Percentiles rank a stretch among this genome's conserved stretches.
These are phyloP conservation scores for Iguana delicatissima DNA, from an alignment of 2,797 vertebrate genomes.

Conservation along the genomic window DNA sequence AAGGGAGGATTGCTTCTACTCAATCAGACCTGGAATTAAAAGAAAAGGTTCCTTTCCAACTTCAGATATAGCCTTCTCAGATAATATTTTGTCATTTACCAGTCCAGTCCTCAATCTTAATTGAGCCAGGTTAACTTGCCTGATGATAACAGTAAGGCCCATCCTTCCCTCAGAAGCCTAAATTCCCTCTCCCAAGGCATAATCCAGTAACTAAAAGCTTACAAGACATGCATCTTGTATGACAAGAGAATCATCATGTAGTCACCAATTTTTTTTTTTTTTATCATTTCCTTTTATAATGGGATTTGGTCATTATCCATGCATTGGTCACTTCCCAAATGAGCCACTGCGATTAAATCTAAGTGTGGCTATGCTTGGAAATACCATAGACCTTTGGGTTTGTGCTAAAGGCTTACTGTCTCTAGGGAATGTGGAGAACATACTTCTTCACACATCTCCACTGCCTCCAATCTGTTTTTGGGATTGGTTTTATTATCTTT, in stretches of 20 bases:
- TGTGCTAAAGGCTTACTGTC: not conserved
- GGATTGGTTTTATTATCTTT: no score
- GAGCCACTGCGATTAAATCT: not conserved
- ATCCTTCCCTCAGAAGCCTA: not conserved
- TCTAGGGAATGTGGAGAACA: no score
- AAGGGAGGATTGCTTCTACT: not conserved
- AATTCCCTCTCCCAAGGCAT: not conserved
- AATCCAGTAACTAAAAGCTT: no score
- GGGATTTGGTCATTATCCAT: not conserved
- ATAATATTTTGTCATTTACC: not conserved
- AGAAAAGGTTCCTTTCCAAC: not conserved
- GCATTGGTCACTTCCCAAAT: not conserved
- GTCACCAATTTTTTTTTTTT: not conserved
- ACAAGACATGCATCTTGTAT: no score
- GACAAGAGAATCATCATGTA: not conserved
- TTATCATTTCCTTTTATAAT: not conserved
- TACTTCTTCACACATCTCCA: no score
- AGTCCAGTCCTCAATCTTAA: not conserved
- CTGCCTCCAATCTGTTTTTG: no score
- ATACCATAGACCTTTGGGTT: not conserved
- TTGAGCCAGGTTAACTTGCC: not conserved
- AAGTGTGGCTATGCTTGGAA: not conserved
- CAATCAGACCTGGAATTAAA: not conserved
- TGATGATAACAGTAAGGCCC: not conserved
- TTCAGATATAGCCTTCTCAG: no score